Percentiles rank a stretch among this genome's conserved stretches.
Conservation (phyloP, 1,140 invertebrate species). For the Drosophila athabasca region DNA sequence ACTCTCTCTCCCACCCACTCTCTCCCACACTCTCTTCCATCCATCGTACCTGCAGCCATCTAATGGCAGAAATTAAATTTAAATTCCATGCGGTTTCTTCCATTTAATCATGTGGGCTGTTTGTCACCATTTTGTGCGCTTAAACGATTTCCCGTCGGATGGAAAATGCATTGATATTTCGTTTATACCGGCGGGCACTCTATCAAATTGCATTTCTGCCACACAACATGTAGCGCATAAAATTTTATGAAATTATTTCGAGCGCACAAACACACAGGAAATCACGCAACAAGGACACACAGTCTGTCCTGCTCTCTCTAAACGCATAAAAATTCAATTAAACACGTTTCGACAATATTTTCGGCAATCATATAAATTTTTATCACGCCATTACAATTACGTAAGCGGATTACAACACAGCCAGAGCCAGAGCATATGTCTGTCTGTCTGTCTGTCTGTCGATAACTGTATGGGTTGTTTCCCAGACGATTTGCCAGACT, state of each 20-base stretch:
- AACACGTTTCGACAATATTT: slow-evolving; percentile 79
- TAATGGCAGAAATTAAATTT: neutral
- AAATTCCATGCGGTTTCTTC: slow-evolving; percentile 15
- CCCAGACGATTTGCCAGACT: slow-evolving; percentile 70
- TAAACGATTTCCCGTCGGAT: slow-evolving; percentile 39
- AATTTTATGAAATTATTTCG: slow-evolving; percentile 77
- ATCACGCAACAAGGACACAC: neutral
- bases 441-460: neutral
- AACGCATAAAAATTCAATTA: slow-evolving; percentile 81
- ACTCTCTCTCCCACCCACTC: slow-evolving; percentile 3
- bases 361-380: slow-evolving; percentile 76
- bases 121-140: slow-evolving; percentile 15
- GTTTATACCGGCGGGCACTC: slow-evolving; percentile 30
- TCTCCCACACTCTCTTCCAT: slow-evolving; percentile 9
- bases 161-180: slow-evolving; percentile 12
- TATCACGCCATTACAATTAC: slow-evolving; percentile 80
- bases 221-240: slow-evolving; percentile 55
- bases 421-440: slow-evolving; percentile 20
- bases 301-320: too few species aligned
- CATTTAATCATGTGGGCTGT: slow-evolving; percentile 36
- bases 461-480: slow-evolving; percentile 14
- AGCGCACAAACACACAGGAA: slow-evolving; percentile 30
- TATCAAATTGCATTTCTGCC: slow-evolving; percentile 51
- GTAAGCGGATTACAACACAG: slow-evolving; percentile 63
- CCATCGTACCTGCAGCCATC: neutral